Evolutionary conservation across 2,888 invertebrate species (phyloP).

Genomic region (Euphydryas editha): DNA sequence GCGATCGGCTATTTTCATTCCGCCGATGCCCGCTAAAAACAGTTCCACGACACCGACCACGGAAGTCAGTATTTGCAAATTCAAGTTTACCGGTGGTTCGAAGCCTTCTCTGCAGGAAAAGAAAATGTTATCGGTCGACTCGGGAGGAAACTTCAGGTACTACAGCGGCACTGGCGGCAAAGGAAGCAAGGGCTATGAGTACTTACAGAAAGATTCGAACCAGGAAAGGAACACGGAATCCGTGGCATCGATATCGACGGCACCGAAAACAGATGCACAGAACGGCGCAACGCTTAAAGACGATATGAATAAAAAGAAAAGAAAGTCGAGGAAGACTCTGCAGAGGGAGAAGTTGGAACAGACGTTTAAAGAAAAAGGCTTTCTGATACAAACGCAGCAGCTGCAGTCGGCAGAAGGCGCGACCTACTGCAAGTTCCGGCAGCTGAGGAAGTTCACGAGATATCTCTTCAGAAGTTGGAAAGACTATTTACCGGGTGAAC

Average conservation of each 20-base stretch:
- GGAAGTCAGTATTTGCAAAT: slow-evolving; percentile 95
- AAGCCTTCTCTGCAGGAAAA: slow-evolving; percentile 95
- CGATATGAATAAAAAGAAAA: slow-evolving; percentile 83
- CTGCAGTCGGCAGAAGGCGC: slow-evolving; percentile 96
- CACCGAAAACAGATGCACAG: slow-evolving; percentile 49
- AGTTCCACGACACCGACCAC: slow-evolving; percentile 90
- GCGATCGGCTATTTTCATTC: slow-evolving; percentile 92
- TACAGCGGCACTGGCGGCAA: slow-evolving; percentile 94
- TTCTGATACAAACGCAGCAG: slow-evolving; percentile 96
- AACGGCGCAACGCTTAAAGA: slow-evolving; percentile 54
- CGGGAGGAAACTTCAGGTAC: slow-evolving; percentile 94
- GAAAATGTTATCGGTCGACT: slow-evolving; percentile 95
- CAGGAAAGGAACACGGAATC: slow-evolving; percentile 64
- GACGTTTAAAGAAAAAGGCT: slow-evolving; percentile 96
- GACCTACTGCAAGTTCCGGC: slow-evolving; percentile 96
- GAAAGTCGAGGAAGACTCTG: slow-evolving; percentile 91
- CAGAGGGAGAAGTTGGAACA: slow-evolving; percentile 95
- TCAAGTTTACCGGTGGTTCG: slow-evolving; percentile 96
- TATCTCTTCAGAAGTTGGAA: slow-evolving; percentile 97
- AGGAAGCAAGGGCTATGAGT: slow-evolving; percentile 91
- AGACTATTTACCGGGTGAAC: slow-evolving; percentile 93
- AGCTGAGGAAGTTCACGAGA: slow-evolving; percentile 94
- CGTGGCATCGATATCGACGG: slow-evolving; percentile 47
- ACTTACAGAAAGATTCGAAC: slow-evolving; percentile 88
- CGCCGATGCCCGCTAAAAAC: slow-evolving; percentile 89